phyloP scores from a whole-genome alignment of 2,113 vertebrate genomes.

The Ovibos moschatus region DNA sequence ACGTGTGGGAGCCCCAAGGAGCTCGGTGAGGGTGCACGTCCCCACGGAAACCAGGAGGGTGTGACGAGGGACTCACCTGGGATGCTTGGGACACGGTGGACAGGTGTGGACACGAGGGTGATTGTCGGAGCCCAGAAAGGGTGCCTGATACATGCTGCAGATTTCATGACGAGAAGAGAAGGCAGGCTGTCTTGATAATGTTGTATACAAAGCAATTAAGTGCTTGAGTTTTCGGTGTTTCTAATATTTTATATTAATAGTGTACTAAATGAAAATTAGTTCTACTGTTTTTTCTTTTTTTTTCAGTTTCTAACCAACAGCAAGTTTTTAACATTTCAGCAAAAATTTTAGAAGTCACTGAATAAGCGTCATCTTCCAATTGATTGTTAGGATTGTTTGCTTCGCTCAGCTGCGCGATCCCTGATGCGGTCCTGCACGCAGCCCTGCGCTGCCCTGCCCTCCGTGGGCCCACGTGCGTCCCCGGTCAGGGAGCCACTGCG shows the following conservation, averaged over 20 bases:
- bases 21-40: accelerated
- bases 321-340: background rate
- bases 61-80: background rate
- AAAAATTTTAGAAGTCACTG: background rate
- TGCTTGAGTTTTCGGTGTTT: background rate
- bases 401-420: background rate
- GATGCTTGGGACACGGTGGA: background rate
- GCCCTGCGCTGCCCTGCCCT: background rate
- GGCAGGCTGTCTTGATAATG: background rate
- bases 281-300: background rate
- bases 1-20: background rate
- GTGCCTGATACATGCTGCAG: background rate
- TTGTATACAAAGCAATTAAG: background rate
- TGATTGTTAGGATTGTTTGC: background rate
- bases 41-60: background rate
- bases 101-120: background rate
- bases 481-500: background rate
- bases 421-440: accelerated
- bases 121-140: background rate
- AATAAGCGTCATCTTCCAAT: background rate
- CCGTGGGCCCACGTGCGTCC: background rate
- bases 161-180: background rate
- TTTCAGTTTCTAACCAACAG: background rate
- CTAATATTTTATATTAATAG: background rate
- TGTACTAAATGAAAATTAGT: background rate